These are phyloP conservation scores for Ariopsis seemanni DNA, from an alignment of 2,113 vertebrate species.

Conservation along the genomic window DNA sequence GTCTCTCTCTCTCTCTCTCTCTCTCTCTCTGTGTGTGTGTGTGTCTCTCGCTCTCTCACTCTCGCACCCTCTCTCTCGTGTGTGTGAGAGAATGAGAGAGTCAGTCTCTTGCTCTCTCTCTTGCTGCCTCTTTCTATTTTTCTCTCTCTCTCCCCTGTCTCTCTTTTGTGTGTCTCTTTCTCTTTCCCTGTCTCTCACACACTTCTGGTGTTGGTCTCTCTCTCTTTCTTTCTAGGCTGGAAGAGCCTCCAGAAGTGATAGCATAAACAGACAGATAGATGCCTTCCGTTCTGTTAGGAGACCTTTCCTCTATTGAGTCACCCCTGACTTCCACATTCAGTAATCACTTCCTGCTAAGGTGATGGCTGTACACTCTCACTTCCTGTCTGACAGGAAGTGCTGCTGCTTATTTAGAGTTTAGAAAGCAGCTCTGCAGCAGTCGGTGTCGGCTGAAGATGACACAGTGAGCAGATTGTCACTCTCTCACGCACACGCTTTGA, in stretches of 20 bases:
- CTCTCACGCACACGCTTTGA: background rate
- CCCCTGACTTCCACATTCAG: constrained; percentile 4
- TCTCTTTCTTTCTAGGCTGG: background rate
- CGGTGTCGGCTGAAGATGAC: background rate
- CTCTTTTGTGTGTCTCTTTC: background rate
- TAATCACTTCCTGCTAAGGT: constrained; percentile 37
- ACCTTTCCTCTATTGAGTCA: background rate
- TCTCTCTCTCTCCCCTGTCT: background rate
- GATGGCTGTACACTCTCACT: constrained; percentile 8
- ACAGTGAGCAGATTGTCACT: background rate
- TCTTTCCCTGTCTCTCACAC: background rate
- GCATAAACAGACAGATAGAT: background rate
- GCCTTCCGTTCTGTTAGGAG: background rate
- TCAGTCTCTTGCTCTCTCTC: background rate
- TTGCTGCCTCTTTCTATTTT: constrained; percentile 13
- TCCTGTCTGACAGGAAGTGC: constrained; percentile 46
- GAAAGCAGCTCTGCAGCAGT: constrained; percentile 5
- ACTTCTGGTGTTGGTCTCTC: constrained; percentile 1
- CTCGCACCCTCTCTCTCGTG: too few species aligned
- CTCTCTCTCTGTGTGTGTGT: too few species aligned
- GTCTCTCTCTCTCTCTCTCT: too few species aligned
- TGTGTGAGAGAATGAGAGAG: too few species aligned
- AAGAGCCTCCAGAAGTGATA: background rate
- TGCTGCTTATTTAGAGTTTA: background rate
- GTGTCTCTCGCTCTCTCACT: too few species aligned